Base-by-base conservation (phyloP, 2,888 invertebrate genomes). In the Xiphydria camelus region DNA sequence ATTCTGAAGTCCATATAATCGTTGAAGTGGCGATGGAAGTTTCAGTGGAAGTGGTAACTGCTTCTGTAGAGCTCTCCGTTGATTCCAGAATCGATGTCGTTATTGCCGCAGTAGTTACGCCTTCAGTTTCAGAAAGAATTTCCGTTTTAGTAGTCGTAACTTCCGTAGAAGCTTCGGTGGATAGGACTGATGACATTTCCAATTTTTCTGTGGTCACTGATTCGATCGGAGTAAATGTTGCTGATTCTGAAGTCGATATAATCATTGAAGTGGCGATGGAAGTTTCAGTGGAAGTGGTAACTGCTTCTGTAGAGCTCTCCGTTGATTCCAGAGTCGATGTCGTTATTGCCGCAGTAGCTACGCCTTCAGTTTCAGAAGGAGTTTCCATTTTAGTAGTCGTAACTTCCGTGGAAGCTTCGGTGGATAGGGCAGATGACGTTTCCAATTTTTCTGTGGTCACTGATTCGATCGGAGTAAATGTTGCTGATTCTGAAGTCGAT, bases 1-100 rank as follows among this genome's bases (percentile, higher is more conserved):
- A n/a, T 14, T 25, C 29, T 4, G 41, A 34, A 7, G 45, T 46
- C 7, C 38, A 34, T n/a, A 12, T 15, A 9, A 38, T 14, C 22
- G 17, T 22, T 4, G 41, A 38, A 18, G 66, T 62, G 44, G 65
- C 66, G 3, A 62, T 51, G 4, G 48, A 34, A 9, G 66, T 62
- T 44, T 65, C 68, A 2, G 63, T 52, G 2, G 49, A 35, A 9
- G 45, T 21, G 14, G 14, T 33, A 19, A 15, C 14, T 7, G 36
- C 20, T 6, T 37, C 33, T n/a, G 45, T 43, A 6, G 36, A 31
- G 1, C 33, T 26, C 7, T 29, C 26, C 2, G 36, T 37, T 9
- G 17, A 3, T 6, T 19, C 29, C 1, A 23, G 29, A 2, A 45
- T 45, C 3, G 19, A n/a, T 32, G 23, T 23, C n/a, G 2, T 23